Base-by-base conservation (phyloP, 37 sponge, comb jelly and placozoan genomes). In the Chondrilla cf. caribensis region DNA sequence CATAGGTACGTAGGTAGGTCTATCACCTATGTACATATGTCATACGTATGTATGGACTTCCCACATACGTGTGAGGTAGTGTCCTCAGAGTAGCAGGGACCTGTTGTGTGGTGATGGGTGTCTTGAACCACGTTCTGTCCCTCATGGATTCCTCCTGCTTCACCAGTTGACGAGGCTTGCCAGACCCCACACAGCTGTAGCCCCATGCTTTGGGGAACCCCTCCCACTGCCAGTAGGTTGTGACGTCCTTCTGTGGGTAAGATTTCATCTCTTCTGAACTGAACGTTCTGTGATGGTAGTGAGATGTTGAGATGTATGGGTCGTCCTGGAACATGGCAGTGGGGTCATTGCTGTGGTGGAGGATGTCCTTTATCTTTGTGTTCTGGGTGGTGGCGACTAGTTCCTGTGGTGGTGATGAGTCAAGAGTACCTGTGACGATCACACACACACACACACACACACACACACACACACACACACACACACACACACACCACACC, bases 191-290 rank as follows among this genome's bases (percentile, higher is more conserved):
- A 4, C 19, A 33, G 38, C 72, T 70, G 72, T 70, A 70, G 5
- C 72, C 72, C 72, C 72, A 70, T 11, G 72, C 72, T 9, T 11
- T 11, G 72, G 72, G 72, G 3, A 29, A 29, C 72, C 72, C 72
- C 72, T 70, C 72, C 72, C 72, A 70, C 72, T 37, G 39, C 72
- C 72, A 70, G 39, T 70, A 70, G 38, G 72, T 32, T 7, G 72
- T 70, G 72, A 29, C 72, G 31, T 70, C 72, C 38, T 70, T 11
- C 39, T 70, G 11, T 70, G 72, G 21, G 31, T 70, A 17, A 9
- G 22, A 17, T 8, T 17, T 21, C 9, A 70, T 5, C 72, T 70
- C 72, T 19, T 70, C 72, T 17, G 4, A 6, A 38, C 19, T 70
- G 72, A 70, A 70, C 8, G 39, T 5, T 38, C 72, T 32, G 72